These are phyloP conservation scores for Charaxes varanes DNA, from an alignment of 1,140 invertebrate species.

Conservation along the genomic window DNA sequence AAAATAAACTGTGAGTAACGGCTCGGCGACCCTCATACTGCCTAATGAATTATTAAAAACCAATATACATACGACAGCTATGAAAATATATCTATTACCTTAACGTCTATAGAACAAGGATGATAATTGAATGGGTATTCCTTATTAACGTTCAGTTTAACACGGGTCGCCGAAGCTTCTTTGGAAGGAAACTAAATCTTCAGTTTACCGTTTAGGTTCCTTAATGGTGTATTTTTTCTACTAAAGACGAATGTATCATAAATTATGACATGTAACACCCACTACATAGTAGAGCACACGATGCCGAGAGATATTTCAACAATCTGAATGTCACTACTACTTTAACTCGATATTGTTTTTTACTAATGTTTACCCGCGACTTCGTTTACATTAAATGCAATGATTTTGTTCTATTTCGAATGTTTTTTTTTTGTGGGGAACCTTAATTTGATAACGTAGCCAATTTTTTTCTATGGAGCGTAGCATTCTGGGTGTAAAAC, in stretches of 20 bases:
- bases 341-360: conserved; percentile 11
- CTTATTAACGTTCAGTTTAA: not conserved
- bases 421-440: too few species aligned
- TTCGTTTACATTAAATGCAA: too few species aligned
- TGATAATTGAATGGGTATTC: conserved; percentile 11
- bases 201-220: conserved; percentile 57
- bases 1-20: conserved; percentile 47
- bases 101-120: conserved; percentile 16
- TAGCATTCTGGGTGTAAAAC: too few species aligned
- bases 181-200: conserved; percentile 54
- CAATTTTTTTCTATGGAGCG: too few species aligned
- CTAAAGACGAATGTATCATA: conserved; percentile 49
- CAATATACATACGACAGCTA: conserved; percentile 10
- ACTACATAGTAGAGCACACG: conserved; percentile 34
- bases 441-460: too few species aligned
- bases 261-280: conserved; percentile 60
- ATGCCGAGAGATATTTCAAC: conserved; percentile 26
- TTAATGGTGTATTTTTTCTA: conserved; percentile 55
- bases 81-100: conserved; percentile 1
- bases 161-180: conserved; percentile 29
- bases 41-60: conserved; percentile 49
- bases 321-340: conserved; percentile 21
- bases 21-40: conserved; percentile 31
- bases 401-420: too few species aligned
- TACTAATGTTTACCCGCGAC: too few species aligned